phyloP scores from a whole-genome alignment of 2,797 vertebrate species.

The Channallabes apus region DNA sequence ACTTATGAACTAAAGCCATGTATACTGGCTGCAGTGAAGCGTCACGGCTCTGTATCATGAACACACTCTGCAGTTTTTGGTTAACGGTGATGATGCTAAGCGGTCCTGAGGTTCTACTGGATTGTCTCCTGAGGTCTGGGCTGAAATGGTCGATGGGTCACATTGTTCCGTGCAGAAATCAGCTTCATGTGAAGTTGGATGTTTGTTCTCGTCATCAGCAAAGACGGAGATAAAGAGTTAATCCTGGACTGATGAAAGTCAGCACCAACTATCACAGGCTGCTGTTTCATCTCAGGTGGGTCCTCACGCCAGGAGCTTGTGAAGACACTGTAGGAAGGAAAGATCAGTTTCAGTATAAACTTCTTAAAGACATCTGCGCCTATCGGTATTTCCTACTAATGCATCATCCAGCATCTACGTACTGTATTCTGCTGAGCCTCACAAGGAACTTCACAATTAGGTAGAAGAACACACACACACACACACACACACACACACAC shows the following conservation, averaged over 20 bases:
- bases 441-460: no score
- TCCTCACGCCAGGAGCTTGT: constrained; percentile 78
- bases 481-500: no score
- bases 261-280: constrained; percentile 20
- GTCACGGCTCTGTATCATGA: not conserved
- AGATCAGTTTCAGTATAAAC: not conserved
- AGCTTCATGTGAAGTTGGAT: not conserved
- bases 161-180: not conserved
- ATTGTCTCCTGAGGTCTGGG: not conserved
- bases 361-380: not conserved
- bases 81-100: not conserved
- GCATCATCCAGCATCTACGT: not conserved
- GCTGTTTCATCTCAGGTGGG: constrained; percentile 76
- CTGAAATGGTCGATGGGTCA: not conserved
- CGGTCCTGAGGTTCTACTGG: not conserved
- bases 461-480: no score
- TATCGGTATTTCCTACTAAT: not conserved
- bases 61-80: not conserved
- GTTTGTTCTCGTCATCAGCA: not conserved
- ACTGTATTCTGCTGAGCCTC: not conserved
- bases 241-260: not conserved
- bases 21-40: not conserved
- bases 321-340: constrained; percentile 71
- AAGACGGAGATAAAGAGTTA: not conserved
- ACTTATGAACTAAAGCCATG: not conserved